Base-by-base conservation (phyloP, 2,113 vertebrate genomes). In the Zosterops pallidus region DNA sequence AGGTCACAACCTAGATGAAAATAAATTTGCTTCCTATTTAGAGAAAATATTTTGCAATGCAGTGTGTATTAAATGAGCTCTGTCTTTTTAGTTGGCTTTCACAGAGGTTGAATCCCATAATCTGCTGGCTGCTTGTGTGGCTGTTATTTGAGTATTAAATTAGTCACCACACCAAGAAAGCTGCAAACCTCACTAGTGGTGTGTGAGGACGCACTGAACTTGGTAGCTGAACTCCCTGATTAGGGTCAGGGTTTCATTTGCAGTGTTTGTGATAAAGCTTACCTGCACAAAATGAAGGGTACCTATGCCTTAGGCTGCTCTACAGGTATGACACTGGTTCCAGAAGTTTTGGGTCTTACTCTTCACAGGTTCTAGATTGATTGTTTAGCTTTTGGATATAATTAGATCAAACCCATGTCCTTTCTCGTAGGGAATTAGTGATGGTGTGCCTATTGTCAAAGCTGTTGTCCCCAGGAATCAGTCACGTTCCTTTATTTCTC, bases 401-500 rank as follows among this genome's bases (percentile, higher is more conserved):
- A 78, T 49, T 29, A 64, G 20, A 91, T 50, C 47, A 68, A 94
- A 96, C 11, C 18, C 6, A 4, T 90, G 22, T 94, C 39, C 52
- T 96, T 92, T 96, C 74, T 97, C 88, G 42, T 92, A 99, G 99
- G 99, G 99, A 68, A 99, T 99, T 97, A 99, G 99, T 97, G 99
- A 99, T 95, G 98, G 97, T 52, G 97, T 99, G 74, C 98, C 99
- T 12, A 97, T 99, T 37, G 97, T 99, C 77, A 99, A 99, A 95
- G 99, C 98, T 6, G 96, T 99, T 47, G 98, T 99, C 18, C 99
- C 99, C 74, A 99, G 98, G 97, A 99, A 98, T 97, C 99, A 99
- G 90, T 98, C 99, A 56, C 99, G 99, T 91, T 99, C 99, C 67
- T 99, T 99, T 97, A 99, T 99, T 98, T 99, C 98, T 77, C 99